Evolutionary conservation across 2,797 vertebrate genomes (phyloP).

Genomic region (Echiichthys vipera): DNA sequence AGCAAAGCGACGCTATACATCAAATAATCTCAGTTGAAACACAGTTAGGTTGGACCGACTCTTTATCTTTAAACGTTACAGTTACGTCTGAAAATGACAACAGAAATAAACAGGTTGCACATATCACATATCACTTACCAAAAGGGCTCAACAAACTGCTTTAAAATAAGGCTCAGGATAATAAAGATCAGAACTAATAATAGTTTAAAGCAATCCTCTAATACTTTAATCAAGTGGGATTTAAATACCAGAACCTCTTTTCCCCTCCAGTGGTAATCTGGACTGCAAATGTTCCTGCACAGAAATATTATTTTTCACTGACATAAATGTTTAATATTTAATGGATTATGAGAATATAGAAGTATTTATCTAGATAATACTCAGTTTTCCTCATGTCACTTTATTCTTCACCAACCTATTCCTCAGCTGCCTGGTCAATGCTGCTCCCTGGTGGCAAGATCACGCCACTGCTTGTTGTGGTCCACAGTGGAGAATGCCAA

Average conservation of each 20-base stretch:
- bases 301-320: neutral
- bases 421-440: neutral
- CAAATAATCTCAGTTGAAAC: too few relatives aligned
- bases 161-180: neutral
- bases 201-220: neutral
- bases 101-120: too few relatives aligned
- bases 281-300: neutral
- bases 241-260: neutral
- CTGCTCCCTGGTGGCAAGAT: slow-evolving; percentile 51
- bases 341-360: too few relatives aligned
- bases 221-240: neutral
- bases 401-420: too few relatives aligned
- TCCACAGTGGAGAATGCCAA: neutral
- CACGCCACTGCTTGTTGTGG: neutral
- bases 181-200: neutral
- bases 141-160: neutral
- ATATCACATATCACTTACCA: too few relatives aligned
- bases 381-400: too few relatives aligned
- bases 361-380: neutral
- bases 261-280: rapidly evolving
- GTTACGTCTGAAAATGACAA: too few relatives aligned
- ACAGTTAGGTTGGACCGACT: too few relatives aligned
- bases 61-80: too few relatives aligned
- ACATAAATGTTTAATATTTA: neutral
- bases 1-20: too few relatives aligned